Base-by-base conservation (phyloP, 2,888 invertebrate genomes). In the Aphidoletes aphidimyza region DNA sequence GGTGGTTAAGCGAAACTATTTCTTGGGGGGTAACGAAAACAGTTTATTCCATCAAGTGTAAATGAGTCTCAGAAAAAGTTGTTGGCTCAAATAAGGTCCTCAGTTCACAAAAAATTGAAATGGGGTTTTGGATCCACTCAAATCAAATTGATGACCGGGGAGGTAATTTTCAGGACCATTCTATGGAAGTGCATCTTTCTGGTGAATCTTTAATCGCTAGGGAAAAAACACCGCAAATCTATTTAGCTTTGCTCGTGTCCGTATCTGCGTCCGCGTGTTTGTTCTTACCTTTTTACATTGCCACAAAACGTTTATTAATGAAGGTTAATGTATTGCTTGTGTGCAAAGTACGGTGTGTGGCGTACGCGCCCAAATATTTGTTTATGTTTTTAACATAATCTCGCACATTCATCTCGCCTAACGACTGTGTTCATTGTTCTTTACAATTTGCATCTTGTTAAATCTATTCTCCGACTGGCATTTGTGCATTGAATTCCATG, bases 321-420 rank as follows among this genome's bases (percentile, higher is more conserved):
- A 69, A 69, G 34, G 69, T 69, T 69, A 69, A 69, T 14, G 11
- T 30, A 30, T 30, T 69, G 14, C 30, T 42, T 69, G 30, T 17
- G 14, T 54, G 69, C 54, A 30, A 14, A 14, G 14, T 1, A 1
- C 30, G 11, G 19, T 30, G 30, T 30, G 5, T 34, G 1, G 11
- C 11, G 69, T 0, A 69, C 22, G 30, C 34, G 69, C 54, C 17
- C 69, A 34, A 1, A 30, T 30, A 14, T 69, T 30, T 69, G 69
- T 69, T 26, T 69, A 69, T 30, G 34, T 69, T 69, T 69, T 30
- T 69, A 69, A 69, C 69, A 30, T 69, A 69, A 26, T 69, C 69
- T 30, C 26, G 3, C 30, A 34, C 69, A 69, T 69, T 69, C 69
- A 69, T 69, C 69, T 69, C 14, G 14, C 30, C 5, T 54, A 11